A percentile compares a stretch with the other conserved stretches of the same genome.
These are phyloP conservation scores for Escarpia spicata DNA, from an alignment of 2,888 invertebrate genomes.

Conservation along the genomic window DNA sequence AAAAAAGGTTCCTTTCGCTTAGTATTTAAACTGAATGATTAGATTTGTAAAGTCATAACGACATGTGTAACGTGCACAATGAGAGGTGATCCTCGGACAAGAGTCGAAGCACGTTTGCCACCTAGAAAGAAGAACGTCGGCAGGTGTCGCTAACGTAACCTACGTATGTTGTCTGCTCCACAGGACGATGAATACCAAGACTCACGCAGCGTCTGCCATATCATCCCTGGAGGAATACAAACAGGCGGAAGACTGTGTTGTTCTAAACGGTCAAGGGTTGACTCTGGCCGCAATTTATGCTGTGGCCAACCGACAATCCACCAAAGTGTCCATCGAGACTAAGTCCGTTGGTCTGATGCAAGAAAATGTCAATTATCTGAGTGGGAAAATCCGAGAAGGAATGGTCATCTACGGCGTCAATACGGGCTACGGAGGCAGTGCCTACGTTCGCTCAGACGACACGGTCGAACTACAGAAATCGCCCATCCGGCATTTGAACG, in stretches of 20 bases:
- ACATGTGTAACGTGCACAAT: no score
- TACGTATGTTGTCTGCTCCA: not conserved
- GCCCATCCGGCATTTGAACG: constrained; percentile 41
- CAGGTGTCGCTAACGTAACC: not conserved
- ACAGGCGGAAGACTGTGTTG: not conserved
- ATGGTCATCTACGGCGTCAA: constrained; percentile 45
- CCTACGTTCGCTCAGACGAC: constrained; percentile 42
- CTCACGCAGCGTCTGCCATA: not conserved
- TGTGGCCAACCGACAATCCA: not conserved
- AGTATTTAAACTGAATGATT: no score
- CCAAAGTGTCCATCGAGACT: constrained; percentile 18
- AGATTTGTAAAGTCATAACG: no score
- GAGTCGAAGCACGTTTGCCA: no score
- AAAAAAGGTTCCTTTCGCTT: no score
- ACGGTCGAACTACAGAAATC: constrained; percentile 34
- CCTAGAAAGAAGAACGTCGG: not conserved
- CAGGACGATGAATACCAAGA: not conserved
- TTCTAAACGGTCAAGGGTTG: not conserved
- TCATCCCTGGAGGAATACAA: constrained; percentile 6
- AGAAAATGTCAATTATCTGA: constrained; percentile 36
- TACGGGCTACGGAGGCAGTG: constrained; percentile 47
- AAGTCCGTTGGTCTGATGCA: constrained; percentile 21
- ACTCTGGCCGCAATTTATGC: constrained; percentile 23
- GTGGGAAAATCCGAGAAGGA: constrained; percentile 33
- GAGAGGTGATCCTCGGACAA: no score